phyloP scores from a whole-genome alignment of 2,113 vertebrate species.

The Sterrhoptilus dennistouni region DNA sequence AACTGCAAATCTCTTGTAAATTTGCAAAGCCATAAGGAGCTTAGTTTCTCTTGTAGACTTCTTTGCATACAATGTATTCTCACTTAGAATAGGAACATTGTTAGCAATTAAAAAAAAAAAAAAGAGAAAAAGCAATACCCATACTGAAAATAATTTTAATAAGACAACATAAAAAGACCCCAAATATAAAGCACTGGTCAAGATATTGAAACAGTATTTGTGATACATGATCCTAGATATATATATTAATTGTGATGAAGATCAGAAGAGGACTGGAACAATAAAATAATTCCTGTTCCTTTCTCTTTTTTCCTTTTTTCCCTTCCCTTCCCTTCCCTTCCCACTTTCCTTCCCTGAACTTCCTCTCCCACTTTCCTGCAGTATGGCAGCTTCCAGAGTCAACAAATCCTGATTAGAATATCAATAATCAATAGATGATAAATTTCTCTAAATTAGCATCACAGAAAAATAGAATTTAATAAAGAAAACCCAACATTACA shows the following conservation, averaged over 20 bases:
- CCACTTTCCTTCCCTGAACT: too few species aligned
- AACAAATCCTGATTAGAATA: background rate
- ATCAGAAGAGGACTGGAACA: background rate
- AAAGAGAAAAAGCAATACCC: background rate
- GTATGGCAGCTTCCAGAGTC: background rate
- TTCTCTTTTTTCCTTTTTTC: background rate
- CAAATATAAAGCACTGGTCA: background rate
- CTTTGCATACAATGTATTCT: background rate
- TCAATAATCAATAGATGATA: background rate
- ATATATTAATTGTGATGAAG: background rate
- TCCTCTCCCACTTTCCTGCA: background rate
- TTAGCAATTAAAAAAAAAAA: background rate
- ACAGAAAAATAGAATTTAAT: background rate
- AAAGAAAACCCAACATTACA: fast-evolving
- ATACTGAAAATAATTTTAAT: background rate
- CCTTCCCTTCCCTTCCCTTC: too few species aligned
- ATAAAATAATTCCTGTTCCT: background rate
- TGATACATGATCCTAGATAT: background rate
- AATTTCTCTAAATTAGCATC: background rate
- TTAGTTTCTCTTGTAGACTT: slow-evolving; percentile 5
- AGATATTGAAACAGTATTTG: background rate
- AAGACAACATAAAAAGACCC: background rate
- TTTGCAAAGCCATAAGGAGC: slow-evolving; percentile 34
- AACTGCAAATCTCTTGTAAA: slow-evolving; percentile 39
- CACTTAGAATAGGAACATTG: background rate